phyloP scores from a whole-genome alignment of 1,140 invertebrate genomes.

The Temnothorax curvispinosus region DNA sequence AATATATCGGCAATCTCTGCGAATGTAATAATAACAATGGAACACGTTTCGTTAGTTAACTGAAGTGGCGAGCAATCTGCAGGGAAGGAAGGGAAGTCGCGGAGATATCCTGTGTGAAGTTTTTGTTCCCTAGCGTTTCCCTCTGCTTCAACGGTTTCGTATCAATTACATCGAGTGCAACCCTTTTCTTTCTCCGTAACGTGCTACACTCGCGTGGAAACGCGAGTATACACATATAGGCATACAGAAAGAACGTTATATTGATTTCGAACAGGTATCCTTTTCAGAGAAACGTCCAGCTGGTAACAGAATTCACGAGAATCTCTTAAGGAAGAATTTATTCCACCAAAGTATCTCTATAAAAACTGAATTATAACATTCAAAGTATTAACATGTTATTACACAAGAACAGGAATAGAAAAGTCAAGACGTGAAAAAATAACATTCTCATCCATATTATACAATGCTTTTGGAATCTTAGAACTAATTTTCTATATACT shows the following conservation, averaged over 20 bases:
- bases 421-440: background rate
- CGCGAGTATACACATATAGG: background rate
- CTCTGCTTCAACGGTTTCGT: slow-evolving; percentile 64
- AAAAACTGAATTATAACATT: background rate
- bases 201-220: slow-evolving; percentile 11
- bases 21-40: background rate
- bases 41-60: slow-evolving; percentile 8
- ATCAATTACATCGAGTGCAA: slow-evolving; percentile 60
- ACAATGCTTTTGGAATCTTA: background rate
- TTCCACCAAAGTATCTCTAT: background rate
- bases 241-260: slow-evolving; percentile 4
- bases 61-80: background rate
- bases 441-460: background rate
- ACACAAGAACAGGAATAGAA: background rate
- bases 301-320: background rate
- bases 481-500: background rate
- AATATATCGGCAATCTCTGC: background rate
- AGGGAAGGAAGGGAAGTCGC: slow-evolving; percentile 21
- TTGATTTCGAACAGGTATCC: slow-evolving; percentile 38
- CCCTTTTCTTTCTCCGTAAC: slow-evolving; percentile 53
- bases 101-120: slow-evolving; percentile 45
- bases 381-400: background rate
- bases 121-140: slow-evolving; percentile 42
- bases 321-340: background rate
- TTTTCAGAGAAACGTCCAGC: background rate